Evolutionary conservation across 2,113 vertebrate genomes (phyloP).

Genomic region (Dipodomys ordii): DNA sequence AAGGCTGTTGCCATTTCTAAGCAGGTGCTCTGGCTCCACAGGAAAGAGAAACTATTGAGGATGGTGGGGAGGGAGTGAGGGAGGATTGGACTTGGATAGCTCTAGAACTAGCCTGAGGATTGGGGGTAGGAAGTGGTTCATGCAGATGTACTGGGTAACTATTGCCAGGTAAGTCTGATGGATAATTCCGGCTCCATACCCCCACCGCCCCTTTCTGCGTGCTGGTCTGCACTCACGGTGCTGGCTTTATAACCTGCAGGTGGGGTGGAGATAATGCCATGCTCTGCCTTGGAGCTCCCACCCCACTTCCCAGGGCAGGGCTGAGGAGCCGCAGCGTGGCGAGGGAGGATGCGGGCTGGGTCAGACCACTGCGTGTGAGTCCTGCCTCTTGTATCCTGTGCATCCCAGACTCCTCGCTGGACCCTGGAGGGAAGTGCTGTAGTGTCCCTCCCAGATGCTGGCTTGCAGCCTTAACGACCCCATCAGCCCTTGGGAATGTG

Average conservation of each 20-base stretch:
- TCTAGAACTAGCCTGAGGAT: neutral
- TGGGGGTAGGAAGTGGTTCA: neutral
- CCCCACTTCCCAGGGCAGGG: neutral
- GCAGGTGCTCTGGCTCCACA: constrained; percentile 62
- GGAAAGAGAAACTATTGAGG: neutral
- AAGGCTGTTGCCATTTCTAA: constrained; percentile 45
- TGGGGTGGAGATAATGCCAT: neutral
- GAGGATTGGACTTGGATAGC: neutral
- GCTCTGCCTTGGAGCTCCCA: neutral
- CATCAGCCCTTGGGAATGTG: too few relatives aligned
- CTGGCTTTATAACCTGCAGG: neutral
- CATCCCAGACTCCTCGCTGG: neutral
- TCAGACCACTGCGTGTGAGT: neutral
- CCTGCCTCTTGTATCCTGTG: neutral
- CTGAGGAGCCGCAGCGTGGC: too few relatives aligned
- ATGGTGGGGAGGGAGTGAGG: neutral
- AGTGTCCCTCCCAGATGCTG: neutral
- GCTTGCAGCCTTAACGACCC: neutral
- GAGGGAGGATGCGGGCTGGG: neutral
- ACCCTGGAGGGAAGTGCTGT: neutral
- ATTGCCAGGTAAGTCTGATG: constrained; percentile 39
- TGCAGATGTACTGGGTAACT: neutral
- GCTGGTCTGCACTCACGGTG: neutral
- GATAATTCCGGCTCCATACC: neutral
- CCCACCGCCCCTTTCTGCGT: neutral